Evolutionary conservation across 1,140 invertebrate genomes (phyloP).

Genomic region (Varroa destructor): DNA sequence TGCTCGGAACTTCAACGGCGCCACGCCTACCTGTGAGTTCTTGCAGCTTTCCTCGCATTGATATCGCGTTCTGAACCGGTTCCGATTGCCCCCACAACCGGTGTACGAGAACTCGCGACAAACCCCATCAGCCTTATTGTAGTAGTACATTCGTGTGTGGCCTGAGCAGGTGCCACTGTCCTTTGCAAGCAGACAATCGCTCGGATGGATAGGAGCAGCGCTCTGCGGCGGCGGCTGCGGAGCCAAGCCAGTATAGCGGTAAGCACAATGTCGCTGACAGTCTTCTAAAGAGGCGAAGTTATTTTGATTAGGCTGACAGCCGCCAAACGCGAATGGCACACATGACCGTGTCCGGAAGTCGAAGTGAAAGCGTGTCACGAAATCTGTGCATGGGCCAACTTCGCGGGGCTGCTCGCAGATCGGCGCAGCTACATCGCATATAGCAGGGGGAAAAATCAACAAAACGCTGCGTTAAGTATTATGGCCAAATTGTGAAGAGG

Average conservation of each 20-base stretch:
- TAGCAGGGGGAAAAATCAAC: conserved; percentile 6
- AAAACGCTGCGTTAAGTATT: no score
- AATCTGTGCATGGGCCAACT: conserved; percentile 53
- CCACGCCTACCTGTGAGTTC: conserved; percentile 43
- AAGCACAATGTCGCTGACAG: conserved; percentile 48
- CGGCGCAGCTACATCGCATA: conserved; percentile 30
- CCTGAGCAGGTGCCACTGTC: conserved; percentile 58
- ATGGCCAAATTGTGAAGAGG: no score
- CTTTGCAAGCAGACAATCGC: conserved; percentile 52
- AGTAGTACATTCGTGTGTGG: conserved; percentile 57
- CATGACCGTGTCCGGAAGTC: conserved; percentile 35
- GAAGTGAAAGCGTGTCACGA: conserved; percentile 51
- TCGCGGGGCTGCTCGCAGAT: conserved; percentile 56
- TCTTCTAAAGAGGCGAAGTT: conserved; percentile 56
- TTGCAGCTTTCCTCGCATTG: conserved; percentile 65
- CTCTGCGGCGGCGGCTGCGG: neutral
- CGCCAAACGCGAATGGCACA: conserved; percentile 44
- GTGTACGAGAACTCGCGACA: conserved; percentile 69
- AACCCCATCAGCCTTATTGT: conserved; percentile 56
- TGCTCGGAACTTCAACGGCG: neutral
- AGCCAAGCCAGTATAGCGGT: conserved; percentile 37
- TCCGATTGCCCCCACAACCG: conserved; percentile 71
- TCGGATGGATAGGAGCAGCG: neutral
- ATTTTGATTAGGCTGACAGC: conserved; percentile 65
- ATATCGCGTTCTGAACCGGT: conserved; percentile 60